These are phyloP conservation scores for Tenrec ecaudatus DNA, from an alignment of 2,113 vertebrate species.

Conservation along the genomic window DNA sequence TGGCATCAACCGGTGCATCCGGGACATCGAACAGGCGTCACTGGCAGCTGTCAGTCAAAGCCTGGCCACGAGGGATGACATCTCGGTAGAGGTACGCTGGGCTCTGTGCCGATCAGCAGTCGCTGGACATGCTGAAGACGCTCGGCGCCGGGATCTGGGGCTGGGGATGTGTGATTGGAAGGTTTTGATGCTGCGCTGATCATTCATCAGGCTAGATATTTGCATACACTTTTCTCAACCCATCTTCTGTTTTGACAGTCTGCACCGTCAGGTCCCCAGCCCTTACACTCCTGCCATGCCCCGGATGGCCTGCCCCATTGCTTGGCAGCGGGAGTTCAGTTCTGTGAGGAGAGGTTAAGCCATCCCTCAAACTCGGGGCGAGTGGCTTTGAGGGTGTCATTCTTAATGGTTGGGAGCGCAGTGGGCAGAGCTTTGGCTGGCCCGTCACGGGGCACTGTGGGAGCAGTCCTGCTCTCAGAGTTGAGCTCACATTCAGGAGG, in stretches of 20 bases:
- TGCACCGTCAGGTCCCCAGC: background rate
- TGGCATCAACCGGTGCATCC: slow-evolving; percentile 96
- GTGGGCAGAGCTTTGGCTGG: background rate
- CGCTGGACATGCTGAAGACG: background rate
- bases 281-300: background rate
- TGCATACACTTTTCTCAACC: background rate
- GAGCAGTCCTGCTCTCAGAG: background rate
- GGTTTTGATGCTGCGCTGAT: background rate
- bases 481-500: background rate
- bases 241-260: background rate
- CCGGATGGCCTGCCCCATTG: background rate
- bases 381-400: background rate
- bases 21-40: slow-evolving; percentile 98
- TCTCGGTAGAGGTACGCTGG: slow-evolving; percentile 94
- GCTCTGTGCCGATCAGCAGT: background rate
- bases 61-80: slow-evolving; percentile 96
- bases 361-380: background rate
- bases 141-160: background rate
- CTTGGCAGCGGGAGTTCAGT: background rate
- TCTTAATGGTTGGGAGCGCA: background rate
- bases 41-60: slow-evolving; percentile 96
- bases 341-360: background rate
- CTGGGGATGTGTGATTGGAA: no score
- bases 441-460: background rate
- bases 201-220: no score